Conservation (phyloP, 64 coral and sea anemone genomes). For the Trachythela sp. region DNA sequence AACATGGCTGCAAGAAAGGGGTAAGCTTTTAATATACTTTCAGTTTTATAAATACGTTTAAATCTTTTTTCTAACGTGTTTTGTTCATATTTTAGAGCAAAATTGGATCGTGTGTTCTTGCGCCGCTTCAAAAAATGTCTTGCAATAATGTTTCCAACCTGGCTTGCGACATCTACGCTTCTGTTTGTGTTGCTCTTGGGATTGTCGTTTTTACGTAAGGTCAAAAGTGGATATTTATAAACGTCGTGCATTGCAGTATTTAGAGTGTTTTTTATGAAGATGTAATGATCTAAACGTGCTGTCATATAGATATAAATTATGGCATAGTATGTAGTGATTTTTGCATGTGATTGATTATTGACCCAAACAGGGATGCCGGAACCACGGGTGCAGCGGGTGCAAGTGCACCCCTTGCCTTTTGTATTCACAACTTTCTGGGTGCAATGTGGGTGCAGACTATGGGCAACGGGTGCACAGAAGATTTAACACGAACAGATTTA, state of each 20-base stretch:
- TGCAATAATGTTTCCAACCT: conserved; percentile 69
- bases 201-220: conserved; percentile 54
- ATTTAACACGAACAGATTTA: no score
- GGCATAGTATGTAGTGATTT: no score
- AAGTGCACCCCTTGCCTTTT: no score
- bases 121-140: conserved; percentile 62
- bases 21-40: not conserved
- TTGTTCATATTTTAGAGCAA: conserved; percentile 3
- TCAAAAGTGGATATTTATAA: not conserved
- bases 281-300: not conserved
- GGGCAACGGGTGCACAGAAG: no score
- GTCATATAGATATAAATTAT: no score
- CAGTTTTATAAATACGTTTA: not conserved
- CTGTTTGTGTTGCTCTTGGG: conserved; percentile 73
- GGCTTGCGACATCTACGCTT: conserved; percentile 53
- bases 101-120: conserved; percentile 75
- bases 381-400: no score
- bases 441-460: no score
- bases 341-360: not conserved
- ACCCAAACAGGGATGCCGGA: no score
- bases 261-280: no score
- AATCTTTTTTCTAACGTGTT: not conserved
- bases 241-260: no score
- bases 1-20: not conserved
- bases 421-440: no score